These are phyloP conservation scores for Theropithecus gelada DNA, from an alignment of 2,113 vertebrate species.

Conservation along the genomic window DNA sequence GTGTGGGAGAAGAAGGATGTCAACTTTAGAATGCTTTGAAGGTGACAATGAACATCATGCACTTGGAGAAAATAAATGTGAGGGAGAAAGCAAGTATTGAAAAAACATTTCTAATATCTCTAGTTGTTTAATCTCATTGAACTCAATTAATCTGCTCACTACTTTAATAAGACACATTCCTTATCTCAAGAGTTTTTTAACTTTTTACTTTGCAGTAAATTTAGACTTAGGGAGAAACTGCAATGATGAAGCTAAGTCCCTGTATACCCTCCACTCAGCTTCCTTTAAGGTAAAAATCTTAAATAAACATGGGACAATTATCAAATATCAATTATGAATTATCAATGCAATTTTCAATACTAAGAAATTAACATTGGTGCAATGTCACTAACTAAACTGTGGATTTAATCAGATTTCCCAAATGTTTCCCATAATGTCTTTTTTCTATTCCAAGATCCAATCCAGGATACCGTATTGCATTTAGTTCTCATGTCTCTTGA, in stretches of 20 bases:
- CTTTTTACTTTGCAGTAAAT: not conserved
- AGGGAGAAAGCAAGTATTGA: not conserved
- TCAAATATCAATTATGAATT: not conserved
- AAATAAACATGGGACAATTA: not conserved
- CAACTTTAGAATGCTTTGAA: not conserved
- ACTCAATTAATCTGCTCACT: not conserved
- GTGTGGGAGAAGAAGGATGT: not conserved
- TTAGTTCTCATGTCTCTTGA: not conserved
- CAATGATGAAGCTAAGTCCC: not conserved
- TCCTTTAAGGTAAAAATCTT: not conserved
- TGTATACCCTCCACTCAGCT: not conserved
- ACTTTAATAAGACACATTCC: not conserved
- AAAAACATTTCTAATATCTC: not conserved
- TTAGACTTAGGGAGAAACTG: not conserved
- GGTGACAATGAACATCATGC: not conserved
- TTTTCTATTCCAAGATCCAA: not conserved
- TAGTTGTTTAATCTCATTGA: not conserved
- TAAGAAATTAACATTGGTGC: not conserved
- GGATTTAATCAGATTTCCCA: not conserved
- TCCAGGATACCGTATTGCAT: not conserved
- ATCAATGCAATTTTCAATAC: not conserved
- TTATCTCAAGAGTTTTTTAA: not conserved
- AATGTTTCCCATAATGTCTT: not conserved
- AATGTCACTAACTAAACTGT: not conserved
- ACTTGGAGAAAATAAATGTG: not conserved